Conservation (phyloP, 2,797 vertebrate species). For the Urocyon cinereoargenteus region DNA sequence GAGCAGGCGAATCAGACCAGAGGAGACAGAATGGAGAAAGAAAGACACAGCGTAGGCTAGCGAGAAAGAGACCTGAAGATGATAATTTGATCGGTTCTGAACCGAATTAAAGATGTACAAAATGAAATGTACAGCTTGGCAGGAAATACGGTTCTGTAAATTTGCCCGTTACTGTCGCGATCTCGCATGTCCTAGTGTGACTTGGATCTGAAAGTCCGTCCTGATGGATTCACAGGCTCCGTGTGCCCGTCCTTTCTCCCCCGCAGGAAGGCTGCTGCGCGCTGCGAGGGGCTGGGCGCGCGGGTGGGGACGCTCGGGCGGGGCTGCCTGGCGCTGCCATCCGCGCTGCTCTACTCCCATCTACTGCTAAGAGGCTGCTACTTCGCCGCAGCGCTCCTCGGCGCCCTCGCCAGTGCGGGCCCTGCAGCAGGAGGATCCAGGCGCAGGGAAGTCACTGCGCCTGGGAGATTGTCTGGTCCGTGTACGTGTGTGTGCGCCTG, state of each 20-base stretch:
- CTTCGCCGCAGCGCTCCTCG: conserved; percentile 79
- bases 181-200: fast-evolving
- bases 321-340: conserved; percentile 39
- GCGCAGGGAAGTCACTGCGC: conserved; percentile 55
- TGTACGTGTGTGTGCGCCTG: neutral
- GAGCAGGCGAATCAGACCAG: neutral
- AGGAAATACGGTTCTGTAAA: neutral
- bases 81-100: neutral
- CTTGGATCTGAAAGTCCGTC: neutral
- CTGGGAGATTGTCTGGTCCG: conserved; percentile 62
- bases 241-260: conserved; percentile 65
- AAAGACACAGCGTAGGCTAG: conserved; percentile 59
- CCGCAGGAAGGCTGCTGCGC: neutral
- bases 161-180: neutral
- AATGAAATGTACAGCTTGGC: neutral
- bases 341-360: conserved; percentile 88
- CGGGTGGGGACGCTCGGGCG: conserved; percentile 14
- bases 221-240: conserved; percentile 44
- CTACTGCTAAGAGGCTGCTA: conserved; percentile 88
- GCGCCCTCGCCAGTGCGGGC: neutral
- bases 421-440: conserved; percentile 47
- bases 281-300: neutral
- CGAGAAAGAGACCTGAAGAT: conserved; percentile 71
- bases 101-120: neutral
- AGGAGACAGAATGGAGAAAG: neutral